These are phyloP conservation scores for Drosophila rufa DNA, from an alignment of 1,140 invertebrate genomes.

Conservation along the genomic window DNA sequence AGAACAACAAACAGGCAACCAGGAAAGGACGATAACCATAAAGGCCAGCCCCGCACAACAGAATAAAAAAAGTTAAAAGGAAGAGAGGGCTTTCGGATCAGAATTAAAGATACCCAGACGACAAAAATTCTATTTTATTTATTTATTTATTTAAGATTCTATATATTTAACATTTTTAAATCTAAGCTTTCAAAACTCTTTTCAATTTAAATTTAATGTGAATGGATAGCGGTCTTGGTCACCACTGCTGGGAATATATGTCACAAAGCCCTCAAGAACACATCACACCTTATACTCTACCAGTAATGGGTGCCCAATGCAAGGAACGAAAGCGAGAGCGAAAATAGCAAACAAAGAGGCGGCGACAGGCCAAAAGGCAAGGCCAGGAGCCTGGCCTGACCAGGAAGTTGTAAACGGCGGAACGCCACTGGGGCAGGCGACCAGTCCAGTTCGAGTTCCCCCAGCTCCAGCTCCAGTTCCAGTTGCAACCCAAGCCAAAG, in stretches of 20 bases:
- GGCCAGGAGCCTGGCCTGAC: constrained; percentile 69
- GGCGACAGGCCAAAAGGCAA: constrained; percentile 50
- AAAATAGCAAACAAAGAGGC: constrained; percentile 32
- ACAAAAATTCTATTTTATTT: not conserved
- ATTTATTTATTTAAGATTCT: too few relatives aligned
- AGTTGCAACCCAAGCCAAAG: constrained; percentile 14
- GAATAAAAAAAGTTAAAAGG: not conserved
- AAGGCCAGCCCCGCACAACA: constrained; percentile 14
- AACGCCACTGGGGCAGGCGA: constrained; percentile 54
- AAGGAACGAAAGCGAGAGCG: constrained; percentile 24
- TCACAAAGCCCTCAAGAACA: not conserved
- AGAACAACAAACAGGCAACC: constrained; percentile 64
- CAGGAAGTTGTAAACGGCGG: constrained; percentile 78
- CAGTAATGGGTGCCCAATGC: constrained; percentile 15
- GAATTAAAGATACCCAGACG: not conserved
- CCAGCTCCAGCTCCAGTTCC: constrained; percentile 11
- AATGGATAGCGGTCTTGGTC: too few relatives aligned
- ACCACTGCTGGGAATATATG: not conserved
- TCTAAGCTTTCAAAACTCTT: too few relatives aligned
- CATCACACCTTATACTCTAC: not conserved
- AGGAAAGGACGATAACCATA: constrained; percentile 57
- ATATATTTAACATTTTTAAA: not conserved
- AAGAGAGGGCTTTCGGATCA: not conserved
- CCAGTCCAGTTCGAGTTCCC: constrained; percentile 28
- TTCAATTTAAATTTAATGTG: too few relatives aligned